These are phyloP conservation scores for Penelope pileata DNA, from an alignment of 2,113 vertebrate species.

Conservation along the genomic window DNA sequence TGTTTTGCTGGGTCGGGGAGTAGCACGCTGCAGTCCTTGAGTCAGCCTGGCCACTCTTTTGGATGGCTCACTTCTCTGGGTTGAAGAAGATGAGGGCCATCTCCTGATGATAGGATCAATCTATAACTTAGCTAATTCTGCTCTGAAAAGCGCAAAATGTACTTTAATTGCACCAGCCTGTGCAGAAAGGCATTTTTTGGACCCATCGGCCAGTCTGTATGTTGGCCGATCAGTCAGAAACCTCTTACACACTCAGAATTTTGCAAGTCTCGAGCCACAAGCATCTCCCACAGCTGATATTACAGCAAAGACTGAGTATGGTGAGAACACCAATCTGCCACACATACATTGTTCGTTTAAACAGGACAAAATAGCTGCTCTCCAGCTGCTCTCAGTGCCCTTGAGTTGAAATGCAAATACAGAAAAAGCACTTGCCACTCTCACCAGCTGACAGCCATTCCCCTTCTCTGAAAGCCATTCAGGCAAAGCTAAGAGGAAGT, in stretches of 20 bases:
- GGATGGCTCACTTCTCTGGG: neutral
- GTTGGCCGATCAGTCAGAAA: neutral
- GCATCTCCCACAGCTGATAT: neutral
- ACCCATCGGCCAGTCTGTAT: neutral
- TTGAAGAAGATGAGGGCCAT: neutral
- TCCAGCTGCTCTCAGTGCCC: conserved; percentile 18
- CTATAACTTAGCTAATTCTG: neutral
- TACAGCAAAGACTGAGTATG: rapidly evolving
- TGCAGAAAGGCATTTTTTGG: neutral
- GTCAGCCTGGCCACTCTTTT: neutral
- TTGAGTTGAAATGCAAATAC: conserved; percentile 52
- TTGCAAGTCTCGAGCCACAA: neutral
- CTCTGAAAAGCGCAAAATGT: neutral
- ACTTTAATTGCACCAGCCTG: neutral
- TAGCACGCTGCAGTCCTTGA: neutral
- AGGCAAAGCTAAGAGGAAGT: conserved; percentile 32
- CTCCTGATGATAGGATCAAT: neutral
- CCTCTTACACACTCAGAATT: neutral
- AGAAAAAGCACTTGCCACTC: conserved; percentile 9
- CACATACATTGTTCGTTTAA: conserved; percentile 36
- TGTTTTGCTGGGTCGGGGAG: neutral
- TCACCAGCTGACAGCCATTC: conserved; percentile 26
- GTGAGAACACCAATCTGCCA: neutral
- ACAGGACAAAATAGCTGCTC: conserved; percentile 41
- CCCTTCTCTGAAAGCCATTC: conserved; percentile 41